Conservation (phyloP, 2,888 invertebrate species). For the Biston stratarius region DNA sequence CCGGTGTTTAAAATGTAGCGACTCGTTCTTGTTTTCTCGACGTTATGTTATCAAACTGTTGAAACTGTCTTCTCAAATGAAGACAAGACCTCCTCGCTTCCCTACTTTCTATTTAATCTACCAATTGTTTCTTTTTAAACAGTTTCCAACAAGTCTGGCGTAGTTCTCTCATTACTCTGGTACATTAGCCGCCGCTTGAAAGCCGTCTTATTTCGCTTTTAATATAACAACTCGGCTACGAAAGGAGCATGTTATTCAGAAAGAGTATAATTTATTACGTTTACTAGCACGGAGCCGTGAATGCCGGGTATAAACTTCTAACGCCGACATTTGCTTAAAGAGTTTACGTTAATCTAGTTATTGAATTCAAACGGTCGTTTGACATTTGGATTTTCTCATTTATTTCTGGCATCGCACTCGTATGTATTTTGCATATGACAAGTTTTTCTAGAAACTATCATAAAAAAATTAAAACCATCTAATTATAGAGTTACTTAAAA, state of each 20-base stretch:
- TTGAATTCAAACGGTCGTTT: background rate
- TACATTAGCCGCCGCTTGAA: slow-evolving; percentile 57
- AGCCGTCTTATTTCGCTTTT: slow-evolving; percentile 39
- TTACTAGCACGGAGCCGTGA: slow-evolving; percentile 53
- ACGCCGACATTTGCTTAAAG: slow-evolving; percentile 36
- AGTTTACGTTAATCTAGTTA: slow-evolving; percentile 18
- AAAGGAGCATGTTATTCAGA: slow-evolving; percentile 61
- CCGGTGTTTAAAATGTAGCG: too few relatives aligned
- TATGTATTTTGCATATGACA: background rate
- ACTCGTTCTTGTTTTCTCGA: too few relatives aligned
- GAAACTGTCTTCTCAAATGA: slow-evolving; percentile 2
- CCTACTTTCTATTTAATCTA: slow-evolving; percentile 27
- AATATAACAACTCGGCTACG: slow-evolving; percentile 53
- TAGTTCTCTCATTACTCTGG: slow-evolving; percentile 54
- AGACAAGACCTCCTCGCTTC: slow-evolving; percentile 10
- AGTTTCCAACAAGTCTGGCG: slow-evolving; percentile 23
- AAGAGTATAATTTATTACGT: slow-evolving; percentile 70
- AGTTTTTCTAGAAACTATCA: too few relatives aligned
- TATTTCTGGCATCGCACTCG: background rate
- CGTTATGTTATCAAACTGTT: background rate
- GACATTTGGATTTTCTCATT: background rate
- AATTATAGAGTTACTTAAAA: too few relatives aligned
- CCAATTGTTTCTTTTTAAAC: slow-evolving; percentile 33
- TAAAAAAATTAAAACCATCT: too few relatives aligned
- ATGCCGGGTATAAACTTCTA: slow-evolving; percentile 55